phyloP scores from a whole-genome alignment of 2,113 vertebrate species.

The Pungitius pungitius region DNA sequence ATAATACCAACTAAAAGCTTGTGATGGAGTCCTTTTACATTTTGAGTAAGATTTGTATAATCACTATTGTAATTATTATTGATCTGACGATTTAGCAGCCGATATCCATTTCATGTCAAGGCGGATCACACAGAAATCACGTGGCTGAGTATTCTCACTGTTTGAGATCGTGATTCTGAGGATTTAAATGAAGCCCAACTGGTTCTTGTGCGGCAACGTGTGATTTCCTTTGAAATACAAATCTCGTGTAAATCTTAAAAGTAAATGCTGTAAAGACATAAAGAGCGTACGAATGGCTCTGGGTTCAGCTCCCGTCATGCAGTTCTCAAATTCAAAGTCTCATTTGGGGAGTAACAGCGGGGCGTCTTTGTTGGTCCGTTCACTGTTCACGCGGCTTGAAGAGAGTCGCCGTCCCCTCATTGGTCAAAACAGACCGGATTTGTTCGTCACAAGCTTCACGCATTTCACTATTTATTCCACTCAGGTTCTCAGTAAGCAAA shows the following conservation, averaged over 20 bases:
- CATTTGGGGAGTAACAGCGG: slow-evolving; percentile 51
- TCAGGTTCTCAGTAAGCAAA: neutral
- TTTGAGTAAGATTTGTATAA: neutral
- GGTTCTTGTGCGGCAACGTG: neutral
- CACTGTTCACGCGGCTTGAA: neutral
- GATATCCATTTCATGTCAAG: neutral
- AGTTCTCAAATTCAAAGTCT: slow-evolving; percentile 54
- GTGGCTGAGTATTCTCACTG: neutral
- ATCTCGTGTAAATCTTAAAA: neutral
- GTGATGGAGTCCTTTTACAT: neutral
- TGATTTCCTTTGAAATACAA: slow-evolving; percentile 10
- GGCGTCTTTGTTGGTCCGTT: slow-evolving; percentile 64
- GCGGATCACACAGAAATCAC: neutral
- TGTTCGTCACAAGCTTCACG: neutral
- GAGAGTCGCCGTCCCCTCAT: neutral
- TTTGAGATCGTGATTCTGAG: neutral
- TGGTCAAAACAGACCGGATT: neutral
- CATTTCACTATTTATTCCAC: neutral
- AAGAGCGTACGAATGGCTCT: neutral
- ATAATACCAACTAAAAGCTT: neutral
- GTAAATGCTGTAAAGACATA: slow-evolving; percentile 7
- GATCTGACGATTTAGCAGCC: neutral
- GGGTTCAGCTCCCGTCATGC: neutral
- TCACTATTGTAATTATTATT: neutral
- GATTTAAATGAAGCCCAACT: neutral